These are phyloP conservation scores for Enteromius fasciolatus DNA, from an alignment of 2,797 vertebrate species.

Conservation along the genomic window DNA sequence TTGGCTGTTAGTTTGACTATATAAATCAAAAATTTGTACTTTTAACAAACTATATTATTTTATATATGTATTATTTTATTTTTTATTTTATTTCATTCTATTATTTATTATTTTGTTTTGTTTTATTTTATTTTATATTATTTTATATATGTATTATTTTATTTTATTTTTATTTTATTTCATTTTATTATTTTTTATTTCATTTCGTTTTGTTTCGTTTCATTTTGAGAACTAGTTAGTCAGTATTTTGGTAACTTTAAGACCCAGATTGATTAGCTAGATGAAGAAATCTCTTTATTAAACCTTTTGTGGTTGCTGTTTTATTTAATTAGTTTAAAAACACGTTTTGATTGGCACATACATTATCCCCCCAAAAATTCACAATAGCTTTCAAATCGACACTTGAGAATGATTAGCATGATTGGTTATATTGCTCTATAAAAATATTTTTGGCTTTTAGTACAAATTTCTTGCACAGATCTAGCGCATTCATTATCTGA, in stretches of 20 bases:
- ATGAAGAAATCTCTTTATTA: not conserved
- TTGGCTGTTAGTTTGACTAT: not conserved
- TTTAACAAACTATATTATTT: not conserved
- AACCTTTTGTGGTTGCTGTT: not conserved
- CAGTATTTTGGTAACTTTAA: not conserved
- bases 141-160: too few relatives aligned
- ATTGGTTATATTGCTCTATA: not conserved
- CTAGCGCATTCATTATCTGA: not conserved
- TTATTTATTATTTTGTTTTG: not conserved
- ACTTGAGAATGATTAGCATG: not conserved
- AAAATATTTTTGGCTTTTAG: not conserved
- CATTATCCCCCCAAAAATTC: not conserved
- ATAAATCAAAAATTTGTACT: not conserved
- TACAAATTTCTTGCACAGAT: not conserved
- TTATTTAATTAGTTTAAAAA: not conserved
- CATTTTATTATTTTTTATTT: too few relatives aligned
- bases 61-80: too few relatives aligned
- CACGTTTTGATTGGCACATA: not conserved
- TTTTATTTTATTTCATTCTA: not conserved
- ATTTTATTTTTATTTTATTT: not conserved
- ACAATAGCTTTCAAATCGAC: not conserved
- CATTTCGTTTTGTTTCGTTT: not conserved
- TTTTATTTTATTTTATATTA: not conserved
- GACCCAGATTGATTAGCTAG: not conserved
- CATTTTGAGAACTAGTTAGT: not conserved